Evolutionary conservation across 2,888 invertebrate species (phyloP).

Genomic region (Amorpha juglandis): DNA sequence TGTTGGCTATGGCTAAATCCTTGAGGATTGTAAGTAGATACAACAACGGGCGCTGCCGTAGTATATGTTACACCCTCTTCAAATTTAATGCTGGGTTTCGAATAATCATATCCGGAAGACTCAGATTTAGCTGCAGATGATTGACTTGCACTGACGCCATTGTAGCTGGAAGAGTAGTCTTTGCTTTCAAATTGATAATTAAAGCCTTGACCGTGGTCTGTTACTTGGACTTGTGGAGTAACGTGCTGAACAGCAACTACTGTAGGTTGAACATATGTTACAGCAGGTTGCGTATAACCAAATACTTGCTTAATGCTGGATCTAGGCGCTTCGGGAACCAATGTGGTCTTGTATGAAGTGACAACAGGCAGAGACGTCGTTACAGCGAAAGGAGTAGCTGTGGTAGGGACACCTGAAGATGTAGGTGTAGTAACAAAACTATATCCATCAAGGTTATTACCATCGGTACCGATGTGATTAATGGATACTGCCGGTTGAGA

Average conservation of each 20-base stretch:
- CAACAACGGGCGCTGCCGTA: conserved; percentile 62
- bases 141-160: conserved; percentile 7
- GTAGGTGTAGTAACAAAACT: conserved; percentile 71
- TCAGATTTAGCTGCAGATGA: conserved; percentile 38
- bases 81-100: conserved; percentile 67
- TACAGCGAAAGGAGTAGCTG: conserved; percentile 69
- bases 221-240: conserved; percentile 58
- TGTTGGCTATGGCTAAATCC: conserved; percentile 66
- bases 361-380: conserved; percentile 66
- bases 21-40: conserved; percentile 68
- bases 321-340: conserved; percentile 68
- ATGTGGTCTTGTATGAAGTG: conserved; percentile 67
- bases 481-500: conserved; percentile 71
- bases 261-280: conserved; percentile 73
- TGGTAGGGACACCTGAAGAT: conserved; percentile 73
- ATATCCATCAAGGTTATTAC: conserved; percentile 66
- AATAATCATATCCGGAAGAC: conserved; percentile 63
- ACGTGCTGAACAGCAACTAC: conserved; percentile 59
- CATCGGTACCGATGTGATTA: conserved; percentile 68
- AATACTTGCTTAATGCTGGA: conserved; percentile 75
- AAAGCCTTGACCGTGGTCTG: conserved; percentile 60
- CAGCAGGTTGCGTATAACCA: conserved; percentile 70
- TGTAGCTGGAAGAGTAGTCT: conserved; percentile 41
- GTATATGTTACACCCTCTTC: conserved; percentile 68
- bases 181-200: conserved; percentile 56